Evolutionary conservation across 2,113 vertebrate genomes (phyloP).

Genomic region (Brevimyrus niger): DNA sequence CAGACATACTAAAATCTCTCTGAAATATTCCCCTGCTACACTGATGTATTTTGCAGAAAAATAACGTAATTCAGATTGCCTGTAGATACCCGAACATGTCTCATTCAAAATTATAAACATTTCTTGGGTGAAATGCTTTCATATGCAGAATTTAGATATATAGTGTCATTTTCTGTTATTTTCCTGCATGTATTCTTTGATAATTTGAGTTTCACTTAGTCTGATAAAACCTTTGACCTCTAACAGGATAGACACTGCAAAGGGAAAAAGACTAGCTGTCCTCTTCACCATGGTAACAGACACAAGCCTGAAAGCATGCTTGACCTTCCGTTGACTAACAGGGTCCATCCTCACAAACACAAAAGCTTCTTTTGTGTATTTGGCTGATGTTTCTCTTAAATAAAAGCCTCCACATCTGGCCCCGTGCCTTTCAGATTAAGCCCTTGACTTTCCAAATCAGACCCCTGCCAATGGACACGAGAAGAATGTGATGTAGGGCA

Average conservation of each 20-base stretch:
- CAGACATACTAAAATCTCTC: not conserved
- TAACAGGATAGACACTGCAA: not conserved
- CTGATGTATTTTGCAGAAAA: not conserved
- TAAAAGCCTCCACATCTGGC: not conserved
- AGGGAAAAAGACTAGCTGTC: not conserved
- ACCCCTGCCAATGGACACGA: not conserved
- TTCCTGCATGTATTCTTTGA: not conserved
- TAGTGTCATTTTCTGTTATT: not conserved
- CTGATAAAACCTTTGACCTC: not conserved
- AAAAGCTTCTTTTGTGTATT: not conserved
- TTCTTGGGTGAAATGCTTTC: not conserved
- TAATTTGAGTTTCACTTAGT: not conserved
- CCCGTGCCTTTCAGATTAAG: not conserved
- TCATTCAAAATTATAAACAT: not conserved
- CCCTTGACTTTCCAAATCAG: not conserved
- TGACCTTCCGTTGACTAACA: not conserved
- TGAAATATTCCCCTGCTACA: not conserved
- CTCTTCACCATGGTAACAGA: not conserved
- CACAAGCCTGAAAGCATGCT: not conserved
- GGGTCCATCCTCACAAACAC: not conserved
- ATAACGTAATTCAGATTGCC: not conserved
- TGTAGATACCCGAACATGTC: not conserved
- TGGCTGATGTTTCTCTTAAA: not conserved
- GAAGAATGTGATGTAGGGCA: not conserved
- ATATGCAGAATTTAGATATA: not conserved